Percentiles rank a stretch among this genome's conserved stretches.
Conservation (phyloP, 2,888 invertebrate genomes). For the Acanthosepion pharaonis region DNA sequence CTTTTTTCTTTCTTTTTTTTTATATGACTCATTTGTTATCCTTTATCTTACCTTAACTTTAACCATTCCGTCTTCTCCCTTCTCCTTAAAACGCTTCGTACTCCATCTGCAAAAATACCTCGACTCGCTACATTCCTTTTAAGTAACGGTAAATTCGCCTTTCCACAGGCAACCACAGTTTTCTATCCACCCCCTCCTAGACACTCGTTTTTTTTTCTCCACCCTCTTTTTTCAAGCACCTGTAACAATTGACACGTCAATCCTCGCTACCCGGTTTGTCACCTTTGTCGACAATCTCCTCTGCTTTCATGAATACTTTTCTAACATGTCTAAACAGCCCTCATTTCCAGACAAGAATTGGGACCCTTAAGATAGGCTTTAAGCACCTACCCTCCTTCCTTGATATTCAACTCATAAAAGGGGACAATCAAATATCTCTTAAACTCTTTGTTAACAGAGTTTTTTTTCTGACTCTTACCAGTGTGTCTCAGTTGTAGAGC, state of each 20-base stretch:
- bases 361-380: neutral
- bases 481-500: neutral
- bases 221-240: slow-evolving; percentile 11
- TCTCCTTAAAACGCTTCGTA: too few relatives aligned
- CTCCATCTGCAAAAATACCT: neutral
- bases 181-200: neutral
- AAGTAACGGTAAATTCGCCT: slow-evolving; percentile 33
- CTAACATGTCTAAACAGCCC: neutral
- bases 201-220: neutral
- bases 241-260: slow-evolving; percentile 23
- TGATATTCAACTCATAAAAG: neutral
- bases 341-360: neutral
- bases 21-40: too few relatives aligned
- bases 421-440: neutral
- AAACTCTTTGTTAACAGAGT: neutral
- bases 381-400: neutral
- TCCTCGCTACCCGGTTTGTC: slow-evolving; percentile 2
- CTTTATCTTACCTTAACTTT: too few relatives aligned
- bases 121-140: neutral
- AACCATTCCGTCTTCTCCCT: too few relatives aligned
- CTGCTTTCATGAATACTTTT: neutral
- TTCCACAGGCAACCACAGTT: neutral
- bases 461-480: neutral
- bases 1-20: too few relatives aligned
- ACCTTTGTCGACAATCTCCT: neutral